These are phyloP conservation scores for Eubasilissa splendida DNA, from an alignment of 2,888 invertebrate genomes.

Conservation along the genomic window DNA sequence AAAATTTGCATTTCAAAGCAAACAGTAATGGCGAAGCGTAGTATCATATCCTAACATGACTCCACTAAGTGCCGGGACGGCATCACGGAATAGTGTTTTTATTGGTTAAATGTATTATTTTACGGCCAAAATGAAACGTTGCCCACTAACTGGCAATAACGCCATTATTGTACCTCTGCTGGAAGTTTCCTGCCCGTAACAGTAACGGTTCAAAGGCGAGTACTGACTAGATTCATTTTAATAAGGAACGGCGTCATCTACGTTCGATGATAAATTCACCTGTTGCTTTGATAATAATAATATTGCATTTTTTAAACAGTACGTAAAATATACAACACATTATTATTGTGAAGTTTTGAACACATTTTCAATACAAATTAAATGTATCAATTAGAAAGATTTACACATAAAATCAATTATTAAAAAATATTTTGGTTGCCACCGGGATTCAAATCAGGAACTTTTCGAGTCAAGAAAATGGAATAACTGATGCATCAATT, in stretches of 20 bases:
- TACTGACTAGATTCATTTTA: not conserved
- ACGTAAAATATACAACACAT: too few species aligned
- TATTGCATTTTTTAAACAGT: too few species aligned
- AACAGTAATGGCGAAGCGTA: constrained; percentile 37
- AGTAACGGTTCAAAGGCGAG: not conserved
- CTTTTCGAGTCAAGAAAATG: too few species aligned
- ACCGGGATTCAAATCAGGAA: too few species aligned
- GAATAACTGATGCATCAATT: too few species aligned
- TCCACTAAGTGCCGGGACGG: constrained; percentile 30
- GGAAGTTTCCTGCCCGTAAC: not conserved
- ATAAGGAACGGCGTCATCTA: not conserved
- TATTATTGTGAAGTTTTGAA: too few species aligned
- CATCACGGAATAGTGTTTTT: constrained; percentile 41
- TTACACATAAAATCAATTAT: too few species aligned
- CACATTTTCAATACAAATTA: too few species aligned
- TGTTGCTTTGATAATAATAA: constrained; percentile 9
- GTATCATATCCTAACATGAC: constrained; percentile 32
- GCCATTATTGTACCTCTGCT: constrained; percentile 25
- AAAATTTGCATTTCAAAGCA: constrained; percentile 51
- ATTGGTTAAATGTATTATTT: constrained; percentile 41
- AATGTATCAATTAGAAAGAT: too few species aligned
- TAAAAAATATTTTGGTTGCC: too few species aligned
- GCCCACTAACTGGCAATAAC: constrained; percentile 43
- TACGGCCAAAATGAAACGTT: constrained; percentile 34
- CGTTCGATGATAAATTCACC: not conserved